Conservation (phyloP, 2,797 vertebrate genomes). For the Stomatorhinus walkeri region DNA sequence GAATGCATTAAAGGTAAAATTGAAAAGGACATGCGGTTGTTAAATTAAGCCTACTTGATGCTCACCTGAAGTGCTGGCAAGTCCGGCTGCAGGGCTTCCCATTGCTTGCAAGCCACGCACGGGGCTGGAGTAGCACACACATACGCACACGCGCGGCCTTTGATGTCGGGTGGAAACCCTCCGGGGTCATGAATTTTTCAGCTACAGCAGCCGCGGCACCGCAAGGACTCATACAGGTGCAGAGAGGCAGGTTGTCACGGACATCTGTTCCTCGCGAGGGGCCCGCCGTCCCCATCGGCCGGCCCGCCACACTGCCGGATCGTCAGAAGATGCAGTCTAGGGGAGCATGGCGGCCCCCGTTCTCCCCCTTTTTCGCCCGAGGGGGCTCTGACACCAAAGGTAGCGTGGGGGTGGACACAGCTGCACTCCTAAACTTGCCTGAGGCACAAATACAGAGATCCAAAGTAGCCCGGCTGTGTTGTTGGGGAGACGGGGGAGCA, state of each 20-base stretch:
- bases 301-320: constrained; percentile 64
- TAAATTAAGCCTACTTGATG: background rate
- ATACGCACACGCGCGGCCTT: constrained; percentile 43
- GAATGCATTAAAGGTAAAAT: background rate
- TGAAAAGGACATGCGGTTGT: background rate
- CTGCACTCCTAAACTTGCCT: constrained; percentile 83
- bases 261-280: constrained; percentile 76
- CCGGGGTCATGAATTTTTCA: constrained; percentile 77
- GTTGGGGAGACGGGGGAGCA: constrained; percentile 72
- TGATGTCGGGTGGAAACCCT: constrained; percentile 64
- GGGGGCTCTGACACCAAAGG: constrained; percentile 88
- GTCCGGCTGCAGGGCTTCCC: background rate
- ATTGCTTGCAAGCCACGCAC: background rate
- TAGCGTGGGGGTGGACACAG: constrained; percentile 84
- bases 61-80: background rate
- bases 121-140: background rate
- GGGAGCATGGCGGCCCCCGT: constrained; percentile 27
- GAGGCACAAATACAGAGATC: constrained; percentile 90
- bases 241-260: constrained; percentile 72
- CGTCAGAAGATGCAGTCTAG: constrained; percentile 75
- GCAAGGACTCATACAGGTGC: constrained; percentile 74
- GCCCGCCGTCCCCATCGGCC: constrained; percentile 22
- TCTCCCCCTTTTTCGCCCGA: constrained; percentile 66
- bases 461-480: constrained; percentile 79
- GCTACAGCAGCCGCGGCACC: constrained; percentile 45